phyloP scores from a whole-genome alignment of 2,113 vertebrate genomes.

The Elgaria multicarinata region DNA sequence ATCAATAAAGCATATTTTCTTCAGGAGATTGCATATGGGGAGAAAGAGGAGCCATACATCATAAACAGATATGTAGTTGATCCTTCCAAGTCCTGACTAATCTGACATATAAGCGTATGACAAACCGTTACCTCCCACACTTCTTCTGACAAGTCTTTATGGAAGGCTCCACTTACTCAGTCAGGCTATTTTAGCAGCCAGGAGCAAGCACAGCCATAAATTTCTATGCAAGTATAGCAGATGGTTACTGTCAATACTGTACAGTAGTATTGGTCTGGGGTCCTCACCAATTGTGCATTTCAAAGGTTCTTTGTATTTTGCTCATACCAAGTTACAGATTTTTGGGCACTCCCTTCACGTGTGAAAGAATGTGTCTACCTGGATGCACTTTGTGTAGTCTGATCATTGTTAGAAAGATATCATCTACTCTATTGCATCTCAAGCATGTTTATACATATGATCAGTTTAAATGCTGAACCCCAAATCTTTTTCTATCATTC shows the following conservation, averaged over 20 bases:
- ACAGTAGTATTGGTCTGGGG: neutral
- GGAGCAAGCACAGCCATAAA: neutral
- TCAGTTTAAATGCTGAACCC: too few species aligned
- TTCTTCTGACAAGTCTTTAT: neutral
- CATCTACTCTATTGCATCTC: too few species aligned
- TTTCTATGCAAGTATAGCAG: neutral
- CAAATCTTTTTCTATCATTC: too few species aligned
- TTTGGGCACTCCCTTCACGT: neutral
- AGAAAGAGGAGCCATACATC: too few species aligned
- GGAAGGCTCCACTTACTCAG: neutral
- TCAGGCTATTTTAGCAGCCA: neutral
- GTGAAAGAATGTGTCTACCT: neutral
- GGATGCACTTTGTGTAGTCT: neutral
- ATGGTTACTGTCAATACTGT: neutral
- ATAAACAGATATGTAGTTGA: too few species aligned
- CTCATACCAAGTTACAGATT: neutral
- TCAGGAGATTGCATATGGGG: too few species aligned
- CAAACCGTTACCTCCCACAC: too few species aligned
- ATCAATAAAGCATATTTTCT: neutral
- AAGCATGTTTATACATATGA: too few species aligned
- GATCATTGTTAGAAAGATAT: too few species aligned
- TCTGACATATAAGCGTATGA: too few species aligned
- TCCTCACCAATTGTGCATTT: neutral
- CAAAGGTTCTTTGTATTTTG: neutral
- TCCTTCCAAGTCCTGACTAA: too few species aligned